Evolutionary conservation across 1,140 invertebrate species (phyloP).

Genomic region (Tribolium castaneum): DNA sequence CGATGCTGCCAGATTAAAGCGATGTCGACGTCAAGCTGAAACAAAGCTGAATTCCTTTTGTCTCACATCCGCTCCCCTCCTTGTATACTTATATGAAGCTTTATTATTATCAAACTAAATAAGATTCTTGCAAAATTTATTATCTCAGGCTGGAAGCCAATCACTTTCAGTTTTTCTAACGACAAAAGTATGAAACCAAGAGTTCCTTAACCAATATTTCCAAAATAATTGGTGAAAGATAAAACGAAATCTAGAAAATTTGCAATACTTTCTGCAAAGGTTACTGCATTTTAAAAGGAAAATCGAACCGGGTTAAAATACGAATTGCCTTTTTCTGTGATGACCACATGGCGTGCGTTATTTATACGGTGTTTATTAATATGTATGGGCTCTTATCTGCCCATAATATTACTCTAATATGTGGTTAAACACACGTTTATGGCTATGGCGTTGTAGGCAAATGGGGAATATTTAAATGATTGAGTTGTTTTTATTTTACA

Average conservation of each 20-base stretch:
- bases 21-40: not conserved
- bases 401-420: not conserved
- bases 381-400: not conserved
- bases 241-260: too few species aligned
- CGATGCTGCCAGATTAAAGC: not conserved
- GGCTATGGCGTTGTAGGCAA: not conserved
- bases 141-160: too few species aligned
- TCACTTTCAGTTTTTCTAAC: too few species aligned
- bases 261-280: too few species aligned
- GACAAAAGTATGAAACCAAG: too few species aligned
- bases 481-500: not conserved
- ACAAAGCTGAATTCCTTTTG: not conserved
- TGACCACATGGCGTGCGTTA: conserved; percentile 13
- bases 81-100: not conserved
- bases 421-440: not conserved
- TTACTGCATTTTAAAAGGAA: too few species aligned
- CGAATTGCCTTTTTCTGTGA: not conserved
- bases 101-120: not conserved
- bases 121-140: not conserved
- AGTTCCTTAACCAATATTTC: too few species aligned
- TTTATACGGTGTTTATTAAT: not conserved
- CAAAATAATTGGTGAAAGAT: too few species aligned
- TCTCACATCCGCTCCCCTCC: not conserved
- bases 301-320: not conserved
- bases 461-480: not conserved